Conservation (phyloP, 1,140 invertebrate genomes). For the Papilio xuthus region DNA sequence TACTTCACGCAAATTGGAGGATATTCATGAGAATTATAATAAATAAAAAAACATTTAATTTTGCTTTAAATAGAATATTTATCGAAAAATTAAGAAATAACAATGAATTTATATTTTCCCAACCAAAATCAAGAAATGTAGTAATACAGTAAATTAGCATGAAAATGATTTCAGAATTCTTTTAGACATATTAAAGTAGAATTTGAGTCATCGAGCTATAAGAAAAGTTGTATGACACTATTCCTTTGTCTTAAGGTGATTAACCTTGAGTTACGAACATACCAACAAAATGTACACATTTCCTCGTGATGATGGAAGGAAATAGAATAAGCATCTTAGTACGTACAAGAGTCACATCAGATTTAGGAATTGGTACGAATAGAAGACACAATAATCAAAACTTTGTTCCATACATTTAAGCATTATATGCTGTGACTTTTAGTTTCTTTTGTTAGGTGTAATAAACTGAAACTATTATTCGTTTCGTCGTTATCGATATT, state of each 20-base stretch:
- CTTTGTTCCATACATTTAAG: too few relatives aligned
- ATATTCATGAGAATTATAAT: not conserved
- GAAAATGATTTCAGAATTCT: not conserved
- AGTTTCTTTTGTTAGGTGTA: too few relatives aligned
- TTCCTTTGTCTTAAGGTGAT: slow-evolving; percentile 1
- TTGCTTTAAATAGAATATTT: not conserved
- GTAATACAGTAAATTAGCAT: not conserved
- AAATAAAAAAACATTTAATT: not conserved
- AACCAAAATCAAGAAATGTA: not conserved
- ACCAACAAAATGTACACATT: slow-evolving; percentile 1
- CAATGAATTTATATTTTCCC: not conserved
- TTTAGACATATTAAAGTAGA: not conserved
- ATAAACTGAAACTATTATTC: too few relatives aligned
- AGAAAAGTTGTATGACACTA: slow-evolving; percentile 17
- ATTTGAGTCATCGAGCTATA: slow-evolving; percentile 16
- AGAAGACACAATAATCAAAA: too few relatives aligned
- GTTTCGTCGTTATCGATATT: not conserved
- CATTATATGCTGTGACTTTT: too few relatives aligned
- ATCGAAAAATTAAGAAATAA: not conserved
- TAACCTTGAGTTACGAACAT: slow-evolving; percentile 1
- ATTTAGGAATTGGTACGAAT: not conserved
- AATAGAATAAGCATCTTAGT: not conserved
- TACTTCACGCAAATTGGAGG: not conserved
- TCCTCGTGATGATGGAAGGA: not conserved
- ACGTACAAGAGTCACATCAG: not conserved